A percentile compares a stretch with the other conserved stretches of the same genome.
These are phyloP conservation scores for Leptinotarsa peninsularis DNA, from an alignment of 2,888 invertebrate genomes.

Conservation along the genomic window DNA sequence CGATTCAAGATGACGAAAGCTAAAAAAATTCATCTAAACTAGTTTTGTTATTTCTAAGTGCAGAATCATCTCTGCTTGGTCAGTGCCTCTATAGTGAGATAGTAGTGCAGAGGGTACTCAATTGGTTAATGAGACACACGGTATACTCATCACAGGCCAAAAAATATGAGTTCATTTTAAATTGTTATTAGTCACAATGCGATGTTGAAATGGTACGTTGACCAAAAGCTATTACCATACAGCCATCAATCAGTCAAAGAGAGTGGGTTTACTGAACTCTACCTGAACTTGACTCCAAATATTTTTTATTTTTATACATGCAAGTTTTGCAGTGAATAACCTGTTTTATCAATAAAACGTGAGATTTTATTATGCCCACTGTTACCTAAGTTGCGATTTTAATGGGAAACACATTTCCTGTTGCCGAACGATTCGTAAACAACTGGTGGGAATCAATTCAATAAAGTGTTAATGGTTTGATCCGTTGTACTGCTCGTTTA, in stretches of 20 bases:
- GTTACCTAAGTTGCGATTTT: constrained; percentile 44
- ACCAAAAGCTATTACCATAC: constrained; percentile 13
- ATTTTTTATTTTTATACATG: constrained; percentile 17
- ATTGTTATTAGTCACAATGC: constrained; percentile 4
- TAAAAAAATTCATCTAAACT: too few relatives aligned
- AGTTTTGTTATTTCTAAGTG: too few relatives aligned
- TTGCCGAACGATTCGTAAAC: constrained; percentile 5
- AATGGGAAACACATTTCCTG: constrained; percentile 9
- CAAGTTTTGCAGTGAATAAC: constrained; percentile 35
- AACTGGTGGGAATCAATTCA: neutral
- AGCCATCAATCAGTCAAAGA: constrained; percentile 12
- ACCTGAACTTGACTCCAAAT: constrained; percentile 9
- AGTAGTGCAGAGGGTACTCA: too few relatives aligned
- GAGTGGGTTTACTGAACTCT: constrained; percentile 16
- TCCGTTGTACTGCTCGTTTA: too few relatives aligned
- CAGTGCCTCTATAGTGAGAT: too few relatives aligned
- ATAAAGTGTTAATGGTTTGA: constrained; percentile 5
- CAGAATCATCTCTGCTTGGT: too few relatives aligned
- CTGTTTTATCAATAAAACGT: constrained; percentile 38
- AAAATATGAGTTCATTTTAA: neutral
- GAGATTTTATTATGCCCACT: constrained; percentile 33
- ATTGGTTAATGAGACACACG: too few relatives aligned
- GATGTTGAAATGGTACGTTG: constrained; percentile 7
- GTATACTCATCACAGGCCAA: neutral
- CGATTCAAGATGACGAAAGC: too few relatives aligned